A percentile compares a stretch with the other conserved stretches of the same genome.
These are phyloP conservation scores for Antheraea assamensis DNA, from an alignment of 2,888 invertebrate genomes.

Conservation along the genomic window DNA sequence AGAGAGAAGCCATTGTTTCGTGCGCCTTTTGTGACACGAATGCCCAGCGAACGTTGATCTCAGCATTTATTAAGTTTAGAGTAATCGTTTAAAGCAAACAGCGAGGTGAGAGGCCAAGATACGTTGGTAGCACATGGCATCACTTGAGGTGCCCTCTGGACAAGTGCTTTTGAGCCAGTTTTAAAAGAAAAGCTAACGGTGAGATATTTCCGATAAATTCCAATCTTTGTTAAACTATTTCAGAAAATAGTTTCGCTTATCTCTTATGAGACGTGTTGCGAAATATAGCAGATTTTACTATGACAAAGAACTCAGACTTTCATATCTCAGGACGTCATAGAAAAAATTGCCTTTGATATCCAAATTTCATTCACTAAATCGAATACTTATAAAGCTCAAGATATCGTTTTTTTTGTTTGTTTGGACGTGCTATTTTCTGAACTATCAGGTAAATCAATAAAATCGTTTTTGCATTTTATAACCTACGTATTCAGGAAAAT, in stretches of 20 bases:
- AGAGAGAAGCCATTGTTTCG: not conserved
- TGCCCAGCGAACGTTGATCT: not conserved
- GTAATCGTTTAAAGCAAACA: not conserved
- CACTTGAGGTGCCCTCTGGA: constrained; percentile 21
- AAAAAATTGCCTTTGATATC: no score
- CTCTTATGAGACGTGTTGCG: not conserved
- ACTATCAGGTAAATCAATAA: no score
- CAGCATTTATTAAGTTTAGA: not conserved
- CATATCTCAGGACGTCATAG: no score
- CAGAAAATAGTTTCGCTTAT: not conserved
- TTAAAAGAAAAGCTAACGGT: constrained; percentile 23
- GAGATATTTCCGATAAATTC: constrained; percentile 26
- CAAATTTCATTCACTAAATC: not conserved
- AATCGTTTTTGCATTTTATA: no score
- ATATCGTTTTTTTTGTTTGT: no score
- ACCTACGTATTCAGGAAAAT: no score
- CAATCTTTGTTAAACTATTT: constrained; percentile 27
- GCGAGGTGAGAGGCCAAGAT: constrained; percentile 33
- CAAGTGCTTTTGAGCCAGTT: constrained; percentile 22
- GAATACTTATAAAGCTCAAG: no score
- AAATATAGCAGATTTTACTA: not conserved
- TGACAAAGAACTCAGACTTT: not conserved
- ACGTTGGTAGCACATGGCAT: constrained; percentile 38
- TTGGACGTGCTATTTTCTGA: no score
- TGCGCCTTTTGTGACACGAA: constrained; percentile 4